Evolutionary conservation across 2,797 vertebrate genomes (phyloP).

Genomic region (Amphiprion clarkii): DNA sequence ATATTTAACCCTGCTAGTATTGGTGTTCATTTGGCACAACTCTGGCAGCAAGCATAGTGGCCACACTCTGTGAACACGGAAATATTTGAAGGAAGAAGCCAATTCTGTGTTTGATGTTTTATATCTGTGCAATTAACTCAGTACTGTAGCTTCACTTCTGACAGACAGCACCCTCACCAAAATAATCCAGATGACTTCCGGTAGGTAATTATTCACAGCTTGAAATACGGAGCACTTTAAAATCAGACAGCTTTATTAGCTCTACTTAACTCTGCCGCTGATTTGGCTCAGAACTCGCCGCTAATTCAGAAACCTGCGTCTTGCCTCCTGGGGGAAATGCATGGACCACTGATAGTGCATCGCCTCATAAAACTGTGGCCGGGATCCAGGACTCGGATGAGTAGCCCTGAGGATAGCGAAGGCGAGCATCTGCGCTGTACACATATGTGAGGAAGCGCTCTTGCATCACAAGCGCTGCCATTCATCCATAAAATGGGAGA

Average conservation of each 20-base stretch:
- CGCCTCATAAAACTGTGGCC: conserved; percentile 67
- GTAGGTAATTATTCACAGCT: conserved; percentile 38
- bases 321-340: conserved; percentile 39
- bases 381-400: conserved; percentile 60
- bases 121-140: conserved; percentile 1
- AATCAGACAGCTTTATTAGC: conserved; percentile 35
- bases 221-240: conserved; percentile 44
- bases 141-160: conserved; percentile 12
- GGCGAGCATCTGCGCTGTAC: conserved; percentile 38
- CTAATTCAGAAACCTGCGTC: conserved; percentile 41
- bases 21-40: conserved; percentile 62
- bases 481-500: conserved; percentile 80
- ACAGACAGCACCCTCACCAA: conserved; percentile 5
- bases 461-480: conserved; percentile 57
- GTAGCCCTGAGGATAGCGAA: conserved; percentile 46
- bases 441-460: conserved; percentile 47
- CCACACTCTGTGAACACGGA: conserved; percentile 11
- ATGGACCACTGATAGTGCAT: conserved; percentile 39
- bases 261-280: conserved; percentile 36
- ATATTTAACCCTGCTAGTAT: conserved; percentile 69
- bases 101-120: conserved; percentile 12
- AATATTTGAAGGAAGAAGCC: conserved; percentile 16
- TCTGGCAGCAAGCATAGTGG: conserved; percentile 29
- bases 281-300: conserved; percentile 46
- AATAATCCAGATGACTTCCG: conserved; percentile 48